Conservation (phyloP, 2,888 invertebrate genomes). For the Agriopis aurantiaria region DNA sequence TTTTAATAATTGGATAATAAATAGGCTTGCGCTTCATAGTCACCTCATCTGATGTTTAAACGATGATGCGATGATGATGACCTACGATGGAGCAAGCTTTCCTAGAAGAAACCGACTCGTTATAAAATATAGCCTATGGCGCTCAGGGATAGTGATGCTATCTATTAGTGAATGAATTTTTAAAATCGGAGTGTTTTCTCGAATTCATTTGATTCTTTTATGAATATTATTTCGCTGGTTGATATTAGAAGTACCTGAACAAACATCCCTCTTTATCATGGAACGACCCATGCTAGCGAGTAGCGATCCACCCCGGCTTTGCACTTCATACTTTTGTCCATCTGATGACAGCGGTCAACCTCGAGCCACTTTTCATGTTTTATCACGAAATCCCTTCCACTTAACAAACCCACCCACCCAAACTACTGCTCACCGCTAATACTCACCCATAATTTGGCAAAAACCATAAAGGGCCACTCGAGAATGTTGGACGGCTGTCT, state of each 20-base stretch:
- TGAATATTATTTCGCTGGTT: constrained; percentile 34
- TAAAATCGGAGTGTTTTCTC: constrained; percentile 23
- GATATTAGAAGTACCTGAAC: constrained; percentile 7
- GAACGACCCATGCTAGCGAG: neutral
- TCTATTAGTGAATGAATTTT: too few species aligned
- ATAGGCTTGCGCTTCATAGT: too few species aligned
- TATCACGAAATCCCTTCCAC: constrained; percentile 31
- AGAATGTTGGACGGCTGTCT: constrained; percentile 68
- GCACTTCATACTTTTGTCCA: neutral
- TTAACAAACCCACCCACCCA: constrained; percentile 27
- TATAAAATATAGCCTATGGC: too few species aligned
- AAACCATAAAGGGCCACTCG: constrained; percentile 63
- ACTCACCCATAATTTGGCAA: constrained; percentile 58
- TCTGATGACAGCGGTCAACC: neutral
- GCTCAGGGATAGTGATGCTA: too few species aligned
- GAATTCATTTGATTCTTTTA: constrained; percentile 36
- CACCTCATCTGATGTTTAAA: too few species aligned
- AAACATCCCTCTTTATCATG: neutral
- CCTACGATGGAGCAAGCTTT: too few species aligned
- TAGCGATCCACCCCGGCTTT: neutral
- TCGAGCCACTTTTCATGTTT: constrained; percentile 29
- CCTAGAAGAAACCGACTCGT: too few species aligned
- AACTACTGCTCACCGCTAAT: constrained; percentile 32
- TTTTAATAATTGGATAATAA: too few species aligned
- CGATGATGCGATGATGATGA: too few species aligned